A percentile compares a stretch with the other conserved stretches of the same genome.
Evolutionary conservation across 2,888 invertebrate species (phyloP).

Genomic region (Glyphotaelius pellucidus): DNA sequence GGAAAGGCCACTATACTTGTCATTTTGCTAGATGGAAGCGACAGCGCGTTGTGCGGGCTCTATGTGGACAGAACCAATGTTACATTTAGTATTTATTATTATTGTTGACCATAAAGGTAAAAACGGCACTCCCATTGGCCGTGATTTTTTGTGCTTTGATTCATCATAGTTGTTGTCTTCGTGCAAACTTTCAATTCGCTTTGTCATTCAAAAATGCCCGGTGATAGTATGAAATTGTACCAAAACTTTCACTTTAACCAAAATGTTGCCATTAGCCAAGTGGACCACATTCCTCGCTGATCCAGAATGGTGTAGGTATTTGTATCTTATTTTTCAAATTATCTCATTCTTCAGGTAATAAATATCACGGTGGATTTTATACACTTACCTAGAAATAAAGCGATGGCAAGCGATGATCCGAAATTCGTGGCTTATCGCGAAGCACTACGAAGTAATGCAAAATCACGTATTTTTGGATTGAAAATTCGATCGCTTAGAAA

Average conservation of each 20-base stretch:
- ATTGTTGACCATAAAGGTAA: background rate
- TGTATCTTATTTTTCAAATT: background rate
- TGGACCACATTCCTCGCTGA: slow-evolving; percentile 33
- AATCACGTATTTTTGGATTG: too few relatives aligned
- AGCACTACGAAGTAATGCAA: too few relatives aligned
- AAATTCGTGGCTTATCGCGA: background rate
- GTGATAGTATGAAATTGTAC: slow-evolving; percentile 18
- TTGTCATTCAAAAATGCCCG: slow-evolving; percentile 43
- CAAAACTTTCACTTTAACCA: slow-evolving; percentile 34
- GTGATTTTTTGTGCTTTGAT: slow-evolving; percentile 5
- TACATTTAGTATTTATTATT: background rate
- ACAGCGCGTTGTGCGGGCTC: too few relatives aligned
- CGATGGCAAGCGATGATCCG: background rate
- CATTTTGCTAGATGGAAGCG: too few relatives aligned
- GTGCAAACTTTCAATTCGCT: slow-evolving; percentile 45
- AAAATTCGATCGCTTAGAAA: too few relatives aligned
- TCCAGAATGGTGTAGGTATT: background rate
- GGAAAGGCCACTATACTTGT: too few relatives aligned
- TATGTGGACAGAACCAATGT: background rate
- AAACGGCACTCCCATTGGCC: background rate
- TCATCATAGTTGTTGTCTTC: slow-evolving; percentile 16
- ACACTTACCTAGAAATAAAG: background rate
- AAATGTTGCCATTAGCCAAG: slow-evolving; percentile 12
- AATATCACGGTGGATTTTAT: background rate
- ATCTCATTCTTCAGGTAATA: background rate